phyloP scores from a whole-genome alignment of 2,797 vertebrate species.

The Synaphobranchus kaupii region DNA sequence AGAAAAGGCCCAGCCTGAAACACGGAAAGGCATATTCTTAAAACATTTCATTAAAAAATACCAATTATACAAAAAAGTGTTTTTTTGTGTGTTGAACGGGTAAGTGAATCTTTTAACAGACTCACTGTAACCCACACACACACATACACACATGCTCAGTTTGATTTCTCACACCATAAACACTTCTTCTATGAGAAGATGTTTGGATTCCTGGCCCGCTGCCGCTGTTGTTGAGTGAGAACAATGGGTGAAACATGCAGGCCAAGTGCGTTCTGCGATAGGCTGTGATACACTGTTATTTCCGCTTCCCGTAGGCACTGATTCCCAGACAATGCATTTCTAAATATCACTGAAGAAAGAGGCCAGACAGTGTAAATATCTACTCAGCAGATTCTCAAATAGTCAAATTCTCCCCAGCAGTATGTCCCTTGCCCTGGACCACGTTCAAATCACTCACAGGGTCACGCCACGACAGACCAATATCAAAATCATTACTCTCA shows the following conservation, averaged over 20 bases:
- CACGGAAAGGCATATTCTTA: not conserved
- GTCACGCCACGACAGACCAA: not conserved
- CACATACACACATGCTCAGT: not conserved
- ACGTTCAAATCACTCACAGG: not conserved
- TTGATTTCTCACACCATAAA: not conserved
- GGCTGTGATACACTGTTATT: not conserved
- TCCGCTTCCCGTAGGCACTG: not conserved
- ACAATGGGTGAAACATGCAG: not conserved
- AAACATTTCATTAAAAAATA: not conserved
- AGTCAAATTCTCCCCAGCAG: not conserved
- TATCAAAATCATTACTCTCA: not conserved
- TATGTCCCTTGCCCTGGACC: not conserved
- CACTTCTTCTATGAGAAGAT: slow-evolving; percentile 5
- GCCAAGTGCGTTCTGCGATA: not conserved
- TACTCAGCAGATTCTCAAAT: slow-evolving; percentile 15
- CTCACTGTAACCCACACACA: slow-evolving; percentile 1
- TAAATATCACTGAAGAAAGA: not conserved
- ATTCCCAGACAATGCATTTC: slow-evolving; percentile 4
- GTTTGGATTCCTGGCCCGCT: not conserved
- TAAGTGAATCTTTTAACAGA: not conserved
- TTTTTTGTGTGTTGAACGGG: not conserved
- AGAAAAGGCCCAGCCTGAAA: not conserved
- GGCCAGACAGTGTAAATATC: not conserved
- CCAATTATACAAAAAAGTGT: not conserved
- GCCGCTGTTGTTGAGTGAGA: slow-evolving; percentile 4